A percentile compares a stretch with the other conserved stretches of the same genome.
These are phyloP conservation scores for Saguinus midas DNA, from an alignment of 2,113 vertebrate genomes.

Conservation along the genomic window DNA sequence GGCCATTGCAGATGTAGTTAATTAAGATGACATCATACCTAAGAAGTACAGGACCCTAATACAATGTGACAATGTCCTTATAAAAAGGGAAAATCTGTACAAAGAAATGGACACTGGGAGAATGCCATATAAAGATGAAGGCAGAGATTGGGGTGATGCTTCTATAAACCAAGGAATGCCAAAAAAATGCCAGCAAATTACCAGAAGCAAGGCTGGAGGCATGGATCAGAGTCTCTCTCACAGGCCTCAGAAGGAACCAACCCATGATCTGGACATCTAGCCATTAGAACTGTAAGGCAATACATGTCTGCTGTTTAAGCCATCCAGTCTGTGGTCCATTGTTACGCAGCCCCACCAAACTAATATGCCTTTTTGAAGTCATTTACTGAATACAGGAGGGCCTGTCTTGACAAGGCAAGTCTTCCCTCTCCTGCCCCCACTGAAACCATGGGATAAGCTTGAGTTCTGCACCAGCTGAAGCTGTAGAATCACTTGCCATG, in stretches of 20 bases:
- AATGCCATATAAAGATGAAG: neutral
- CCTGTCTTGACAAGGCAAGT: neutral
- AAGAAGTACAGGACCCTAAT: neutral
- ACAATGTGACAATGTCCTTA: neutral
- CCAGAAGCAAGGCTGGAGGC: neutral
- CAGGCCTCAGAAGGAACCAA: neutral
- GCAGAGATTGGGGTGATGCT: neutral
- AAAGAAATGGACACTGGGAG: neutral
- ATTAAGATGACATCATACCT: neutral
- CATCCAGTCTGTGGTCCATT: neutral
- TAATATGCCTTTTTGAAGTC: neutral
- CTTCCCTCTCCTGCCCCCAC: rapidly evolving
- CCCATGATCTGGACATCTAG: neutral
- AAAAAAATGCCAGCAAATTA: neutral
- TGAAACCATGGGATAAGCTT: neutral
- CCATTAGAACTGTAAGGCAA: neutral
- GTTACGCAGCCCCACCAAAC: neutral
- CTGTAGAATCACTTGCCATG: neutral
- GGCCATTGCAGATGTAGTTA: neutral
- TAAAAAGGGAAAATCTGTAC: neutral
- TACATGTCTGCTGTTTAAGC: neutral
- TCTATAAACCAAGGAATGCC: neutral
- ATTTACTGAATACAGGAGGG: neutral
- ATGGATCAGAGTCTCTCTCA: neutral
- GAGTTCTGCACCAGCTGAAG: neutral